Evolutionary conservation across 2,888 invertebrate species (phyloP), one percentile per base, ranked within the genome.

Genomic region (Prenolepis imparis): DNA sequence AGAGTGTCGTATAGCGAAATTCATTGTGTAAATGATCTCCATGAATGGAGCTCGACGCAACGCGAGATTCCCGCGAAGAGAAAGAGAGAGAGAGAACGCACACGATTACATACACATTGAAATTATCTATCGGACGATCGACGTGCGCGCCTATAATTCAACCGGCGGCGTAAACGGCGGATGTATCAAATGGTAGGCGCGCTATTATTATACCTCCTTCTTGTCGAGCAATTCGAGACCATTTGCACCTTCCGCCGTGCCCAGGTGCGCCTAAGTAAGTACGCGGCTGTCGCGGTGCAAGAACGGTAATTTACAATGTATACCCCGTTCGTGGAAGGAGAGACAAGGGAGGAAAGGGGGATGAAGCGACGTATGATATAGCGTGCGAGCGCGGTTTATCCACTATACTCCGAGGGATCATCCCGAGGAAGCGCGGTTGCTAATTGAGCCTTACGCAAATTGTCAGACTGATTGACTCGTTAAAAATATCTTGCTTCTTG

Each of bases 211-310:
- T 52, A 80, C 44, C 74, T 82, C 64, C 74, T 82, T 66, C 57
- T 74, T 57, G 44, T 55, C 75, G 59, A 66, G 82, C 64, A 75
- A 82, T 75, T 74, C 78, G 83, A 83, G 83, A 78, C 78, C 83
- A 72, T 83, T 83, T 83, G 78, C 78, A 83, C 83, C 83, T 83
- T 78, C 78, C 83, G 78, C 70, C 83, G 70, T 70, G 70, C 68
- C 83, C 83, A 83, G 83, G 83, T 83, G 83, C 70, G 77, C 83
- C 68, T 70, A 68, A 68, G 82, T 80, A 80, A 52, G 48, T 52
- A 52, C n/a, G 48, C 78, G 78, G 78, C 59, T 80, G 74, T 72
- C 78, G 78, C n/a, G 48, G 18, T 52, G 59, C 78, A 80, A 80
- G 78, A 80, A 80, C 73, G 78, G 59, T 80, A 72, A 80, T 80